phyloP scores from a whole-genome alignment of 2,113 vertebrate species.

The Chlorodrepanis virens region DNA sequence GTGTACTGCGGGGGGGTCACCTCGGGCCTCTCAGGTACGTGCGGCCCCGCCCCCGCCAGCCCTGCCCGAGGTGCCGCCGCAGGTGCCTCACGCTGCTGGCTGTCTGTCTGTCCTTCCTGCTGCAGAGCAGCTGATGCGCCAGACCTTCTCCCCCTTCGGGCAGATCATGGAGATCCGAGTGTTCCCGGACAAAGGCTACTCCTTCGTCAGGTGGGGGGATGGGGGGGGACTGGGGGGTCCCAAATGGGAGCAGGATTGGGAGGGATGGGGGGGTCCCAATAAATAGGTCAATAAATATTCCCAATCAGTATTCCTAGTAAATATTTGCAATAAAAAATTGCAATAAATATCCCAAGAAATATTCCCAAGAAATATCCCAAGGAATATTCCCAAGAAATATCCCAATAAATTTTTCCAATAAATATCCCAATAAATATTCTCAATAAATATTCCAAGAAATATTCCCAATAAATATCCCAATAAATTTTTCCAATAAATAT shows the following conservation, averaged over 20 bases:
- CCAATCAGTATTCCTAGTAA: too few relatives aligned
- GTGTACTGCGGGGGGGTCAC: conserved; percentile 97
- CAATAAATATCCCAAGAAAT: too few relatives aligned
- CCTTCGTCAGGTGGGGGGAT: conserved; percentile 83
- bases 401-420: too few relatives aligned
- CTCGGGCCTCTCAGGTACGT: conserved; percentile 89
- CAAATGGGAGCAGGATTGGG: too few relatives aligned
- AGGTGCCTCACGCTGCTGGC: neutral
- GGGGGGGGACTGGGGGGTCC: too few relatives aligned
- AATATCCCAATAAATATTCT: too few relatives aligned
- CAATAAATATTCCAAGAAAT: too few relatives aligned
- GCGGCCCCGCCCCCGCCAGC: neutral
- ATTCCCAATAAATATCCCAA: too few relatives aligned
- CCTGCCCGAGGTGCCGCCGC: rapidly evolving
- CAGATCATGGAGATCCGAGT: conserved; percentile 98
- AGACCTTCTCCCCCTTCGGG: conserved; percentile 96
- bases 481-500: too few relatives aligned
- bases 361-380: rapidly evolving
- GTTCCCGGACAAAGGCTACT: conserved; percentile 98
- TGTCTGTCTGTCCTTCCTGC: neutral
- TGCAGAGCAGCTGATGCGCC: conserved; percentile 97
- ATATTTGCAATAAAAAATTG: too few relatives aligned
- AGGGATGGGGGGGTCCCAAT: neutral
- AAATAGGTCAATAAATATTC: too few relatives aligned
- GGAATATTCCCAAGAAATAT: too few relatives aligned